Percentiles rank a stretch among this genome's conserved stretches.
phyloP scores from a whole-genome alignment of 2,797 vertebrate species.

The Rhinella marina region DNA sequence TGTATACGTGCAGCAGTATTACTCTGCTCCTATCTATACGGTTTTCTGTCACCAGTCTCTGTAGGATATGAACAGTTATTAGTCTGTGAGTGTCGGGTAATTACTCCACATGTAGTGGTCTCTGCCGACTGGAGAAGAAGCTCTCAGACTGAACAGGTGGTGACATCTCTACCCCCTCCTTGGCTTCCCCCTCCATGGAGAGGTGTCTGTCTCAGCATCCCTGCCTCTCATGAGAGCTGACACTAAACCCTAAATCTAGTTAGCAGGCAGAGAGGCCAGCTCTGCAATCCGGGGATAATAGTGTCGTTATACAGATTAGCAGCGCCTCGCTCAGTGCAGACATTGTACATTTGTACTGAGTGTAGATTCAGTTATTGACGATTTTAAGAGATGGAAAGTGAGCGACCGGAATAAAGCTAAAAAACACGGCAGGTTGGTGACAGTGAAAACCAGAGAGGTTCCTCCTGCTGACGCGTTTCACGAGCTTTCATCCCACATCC shows the following conservation, averaged over 20 bases:
- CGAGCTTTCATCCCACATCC: neutral
- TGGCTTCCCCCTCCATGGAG: neutral
- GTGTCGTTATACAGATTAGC: slow-evolving; percentile 1
- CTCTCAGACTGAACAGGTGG: slow-evolving; percentile 49
- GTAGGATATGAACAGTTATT: neutral
- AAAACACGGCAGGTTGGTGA: neutral
- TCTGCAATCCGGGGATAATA: slow-evolving; percentile 29
- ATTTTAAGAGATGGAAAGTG: neutral
- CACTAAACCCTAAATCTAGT: slow-evolving; percentile 58
- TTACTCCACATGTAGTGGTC: neutral
- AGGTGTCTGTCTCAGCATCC: slow-evolving; percentile 40
- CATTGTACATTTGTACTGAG: neutral
- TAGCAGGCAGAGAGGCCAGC: slow-evolving; percentile 30
- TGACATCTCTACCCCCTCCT: neutral
- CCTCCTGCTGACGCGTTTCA: neutral
- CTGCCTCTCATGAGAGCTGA: slow-evolving; percentile 53
- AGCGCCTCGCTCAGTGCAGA: neutral
- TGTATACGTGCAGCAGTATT: neutral
- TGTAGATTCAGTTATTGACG: neutral
- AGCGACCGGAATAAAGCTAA: neutral
- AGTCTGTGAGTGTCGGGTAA: neutral
- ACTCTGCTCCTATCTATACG: neutral
- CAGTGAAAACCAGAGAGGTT: neutral
- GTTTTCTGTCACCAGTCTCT: neutral
- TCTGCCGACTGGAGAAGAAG: neutral